Base-by-base conservation (phyloP, 1,140 invertebrate species). In the Lucilia sericata region DNA sequence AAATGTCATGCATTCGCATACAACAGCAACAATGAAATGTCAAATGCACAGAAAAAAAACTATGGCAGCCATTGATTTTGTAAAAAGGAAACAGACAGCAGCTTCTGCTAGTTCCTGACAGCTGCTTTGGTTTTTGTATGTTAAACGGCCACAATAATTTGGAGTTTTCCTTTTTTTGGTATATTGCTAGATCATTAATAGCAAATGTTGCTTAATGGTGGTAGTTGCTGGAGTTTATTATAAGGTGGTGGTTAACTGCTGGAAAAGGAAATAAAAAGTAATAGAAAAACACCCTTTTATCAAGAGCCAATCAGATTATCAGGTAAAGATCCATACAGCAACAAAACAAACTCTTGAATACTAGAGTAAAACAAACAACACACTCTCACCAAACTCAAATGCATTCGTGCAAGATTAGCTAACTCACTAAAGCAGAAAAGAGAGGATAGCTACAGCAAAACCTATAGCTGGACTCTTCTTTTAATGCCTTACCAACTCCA, bases 1-100 rank as follows among this genome's bases (percentile, higher is more conserved):
- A 88, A 89, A 88, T 88, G 87, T 87, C 88, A 88, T 86, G 85
- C 85, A 88, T 87, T 87, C 86, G 86, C 85, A 86, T 83, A 85
- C 87, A 86, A 21, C 14, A 25, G 60, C 34, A 86, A 83, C 80
- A 36, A 12, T 42, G 42, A 78, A 36, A 83, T 74, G 51, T 55
- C 51, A 55, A 55, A 55, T 25, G 51, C 47, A 51, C 70, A 51
- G 25, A 9, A 21, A 12, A 36, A 70, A 12, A 21, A 21, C 13
- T 42, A 82, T 17, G 25, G 82, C 82, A 51, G 36, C 78, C 78
- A 81, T 81, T 47, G 36, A 21, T 74, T 36, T 17, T 30, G 1
- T 30, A 30, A 30, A 3, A 70, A 19, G 9, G 47, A 55, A 83
- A 83, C 19, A 42, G 83, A 21, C 74, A 83, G 83, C 83, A 75